Conservation (phyloP, 2,113 vertebrate species). For the Stegostoma tigrinum region DNA sequence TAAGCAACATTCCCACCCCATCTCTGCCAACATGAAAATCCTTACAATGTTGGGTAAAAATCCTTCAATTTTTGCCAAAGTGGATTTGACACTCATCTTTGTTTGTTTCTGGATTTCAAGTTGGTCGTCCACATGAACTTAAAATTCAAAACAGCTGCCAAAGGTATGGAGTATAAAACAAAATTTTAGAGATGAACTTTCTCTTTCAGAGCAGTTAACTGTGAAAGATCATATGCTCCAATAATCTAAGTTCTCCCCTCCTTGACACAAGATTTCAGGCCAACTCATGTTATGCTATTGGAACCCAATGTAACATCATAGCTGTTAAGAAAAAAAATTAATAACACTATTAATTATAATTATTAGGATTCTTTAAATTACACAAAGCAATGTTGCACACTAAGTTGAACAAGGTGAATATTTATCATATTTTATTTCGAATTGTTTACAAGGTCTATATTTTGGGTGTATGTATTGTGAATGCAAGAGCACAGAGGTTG, state of each 20-base stretch:
- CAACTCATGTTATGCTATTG: not conserved
- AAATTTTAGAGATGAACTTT: not conserved
- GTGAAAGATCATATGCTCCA: not conserved
- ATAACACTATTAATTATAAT: not conserved
- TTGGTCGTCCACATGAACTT: not conserved
- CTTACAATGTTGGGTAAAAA: not conserved
- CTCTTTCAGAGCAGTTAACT: not conserved
- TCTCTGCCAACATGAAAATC: not conserved
- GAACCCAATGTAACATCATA: not conserved
- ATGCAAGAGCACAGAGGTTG: no score
- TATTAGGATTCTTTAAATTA: not conserved
- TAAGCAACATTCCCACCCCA: not conserved
- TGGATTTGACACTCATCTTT: not conserved
- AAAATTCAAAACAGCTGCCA: not conserved
- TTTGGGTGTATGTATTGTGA: no score
- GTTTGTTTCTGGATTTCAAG: not conserved
- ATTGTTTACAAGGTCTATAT: no score
- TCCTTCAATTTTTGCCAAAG: not conserved
- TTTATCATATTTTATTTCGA: no score
- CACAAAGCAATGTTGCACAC: not conserved
- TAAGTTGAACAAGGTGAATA: no score
- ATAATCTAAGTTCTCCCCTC: not conserved
- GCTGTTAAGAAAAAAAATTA: not conserved
- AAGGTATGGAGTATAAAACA: not conserved
- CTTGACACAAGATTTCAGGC: not conserved